These are phyloP conservation scores for Zeus faber DNA, from an alignment of 2,113 vertebrate genomes.

Conservation along the genomic window DNA sequence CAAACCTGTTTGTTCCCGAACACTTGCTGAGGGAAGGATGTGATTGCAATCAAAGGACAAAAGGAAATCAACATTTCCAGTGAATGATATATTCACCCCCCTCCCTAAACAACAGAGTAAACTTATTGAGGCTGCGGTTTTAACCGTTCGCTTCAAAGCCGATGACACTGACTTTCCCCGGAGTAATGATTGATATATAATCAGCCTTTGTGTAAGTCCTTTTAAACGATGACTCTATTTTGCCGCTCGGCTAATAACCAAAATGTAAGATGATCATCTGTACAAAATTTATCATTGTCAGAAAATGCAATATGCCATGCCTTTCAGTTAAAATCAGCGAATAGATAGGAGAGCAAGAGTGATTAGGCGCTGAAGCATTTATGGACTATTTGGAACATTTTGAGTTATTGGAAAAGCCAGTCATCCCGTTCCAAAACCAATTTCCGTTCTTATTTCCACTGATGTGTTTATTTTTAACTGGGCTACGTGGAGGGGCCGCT, in stretches of 20 bases:
- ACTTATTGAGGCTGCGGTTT: no score
- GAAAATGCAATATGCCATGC: not conserved
- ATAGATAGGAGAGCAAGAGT: constrained; percentile 4
- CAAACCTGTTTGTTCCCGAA: no score
- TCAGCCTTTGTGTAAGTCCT: constrained; percentile 8
- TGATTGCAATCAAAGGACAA: no score
- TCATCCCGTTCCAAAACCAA: constrained; percentile 37
- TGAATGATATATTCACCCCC: no score
- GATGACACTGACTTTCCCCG: no score
- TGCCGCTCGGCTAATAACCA: constrained; percentile 10
- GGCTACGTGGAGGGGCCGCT: no score
- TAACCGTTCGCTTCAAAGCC: no score
- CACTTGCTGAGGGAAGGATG: no score
- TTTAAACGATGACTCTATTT: constrained; percentile 7
- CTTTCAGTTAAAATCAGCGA: constrained; percentile 4
- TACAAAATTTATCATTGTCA: not conserved
- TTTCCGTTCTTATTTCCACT: constrained; percentile 45
- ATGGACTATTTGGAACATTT: constrained; percentile 7
- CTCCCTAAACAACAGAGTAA: no score
- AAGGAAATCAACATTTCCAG: no score
- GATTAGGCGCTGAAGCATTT: constrained; percentile 10
- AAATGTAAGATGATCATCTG: constrained; percentile 18
- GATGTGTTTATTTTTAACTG: constrained; percentile 46
- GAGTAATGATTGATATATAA: constrained; percentile 2
- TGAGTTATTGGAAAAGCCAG: constrained; percentile 25